Conservation (phyloP, 2,888 invertebrate species). For the Dioctria linearis region DNA sequence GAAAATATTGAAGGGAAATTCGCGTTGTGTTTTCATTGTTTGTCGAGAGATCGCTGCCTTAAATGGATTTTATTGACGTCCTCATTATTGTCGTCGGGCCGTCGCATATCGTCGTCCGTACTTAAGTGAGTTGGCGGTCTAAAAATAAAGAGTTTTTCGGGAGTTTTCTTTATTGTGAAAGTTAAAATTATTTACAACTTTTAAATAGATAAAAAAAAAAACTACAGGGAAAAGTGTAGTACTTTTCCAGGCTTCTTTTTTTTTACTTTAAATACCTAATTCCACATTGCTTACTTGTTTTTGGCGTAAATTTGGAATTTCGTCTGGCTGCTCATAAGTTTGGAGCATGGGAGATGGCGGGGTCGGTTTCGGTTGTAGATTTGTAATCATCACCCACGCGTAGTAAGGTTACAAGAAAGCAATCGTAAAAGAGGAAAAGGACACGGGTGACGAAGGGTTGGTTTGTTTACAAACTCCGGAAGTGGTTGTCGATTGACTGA, state of each 20-base stretch:
- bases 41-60: constrained; percentile 56
- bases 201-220: background rate
- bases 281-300: constrained; percentile 1
- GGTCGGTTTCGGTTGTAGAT: constrained; percentile 16
- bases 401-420: constrained; percentile 19
- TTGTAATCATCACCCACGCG: constrained; percentile 44
- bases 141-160: constrained; percentile 20
- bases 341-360: constrained; percentile 16
- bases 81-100: constrained; percentile 52
- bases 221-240: background rate
- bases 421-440: constrained; percentile 41
- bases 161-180: background rate
- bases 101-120: constrained; percentile 38
- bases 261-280: background rate
- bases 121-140: constrained; percentile 47
- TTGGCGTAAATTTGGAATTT: constrained; percentile 40
- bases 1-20: constrained; percentile 57
- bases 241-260: background rate
- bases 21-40: constrained; percentile 57
- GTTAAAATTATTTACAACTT: background rate
- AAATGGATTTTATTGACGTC: constrained; percentile 58
- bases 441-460: constrained; percentile 45
- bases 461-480: constrained; percentile 50
- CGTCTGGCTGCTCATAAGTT: constrained; percentile 33
- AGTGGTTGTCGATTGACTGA: constrained; percentile 43